phyloP scores from a whole-genome alignment of 2,113 vertebrate genomes.

The Dipodomys ordii region DNA sequence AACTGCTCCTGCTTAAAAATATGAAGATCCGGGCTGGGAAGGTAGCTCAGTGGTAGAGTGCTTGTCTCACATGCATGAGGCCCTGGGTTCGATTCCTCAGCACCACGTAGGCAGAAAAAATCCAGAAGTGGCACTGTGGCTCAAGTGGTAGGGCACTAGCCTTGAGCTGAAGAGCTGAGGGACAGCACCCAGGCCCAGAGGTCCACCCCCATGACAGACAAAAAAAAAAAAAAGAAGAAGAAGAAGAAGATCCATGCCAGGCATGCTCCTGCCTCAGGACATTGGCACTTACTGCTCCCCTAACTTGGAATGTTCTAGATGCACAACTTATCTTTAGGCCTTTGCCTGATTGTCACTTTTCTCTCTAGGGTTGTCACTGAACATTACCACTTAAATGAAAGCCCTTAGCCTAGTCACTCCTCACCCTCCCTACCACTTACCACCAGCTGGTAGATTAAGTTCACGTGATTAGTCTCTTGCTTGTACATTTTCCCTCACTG shows the following conservation, averaged over 20 bases:
- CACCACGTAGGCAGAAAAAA: too few relatives aligned
- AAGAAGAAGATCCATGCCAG: too few relatives aligned
- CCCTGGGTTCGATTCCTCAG: too few relatives aligned
- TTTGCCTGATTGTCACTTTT: not conserved
- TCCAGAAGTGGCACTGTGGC: too few relatives aligned
- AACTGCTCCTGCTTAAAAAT: not conserved
- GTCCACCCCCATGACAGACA: too few relatives aligned
- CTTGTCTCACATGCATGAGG: too few relatives aligned
- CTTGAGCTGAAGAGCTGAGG: too few relatives aligned
- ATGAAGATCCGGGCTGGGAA: not conserved
- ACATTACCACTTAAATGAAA: not conserved
- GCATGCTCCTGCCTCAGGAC: not conserved
- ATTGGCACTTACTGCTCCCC: not conserved
- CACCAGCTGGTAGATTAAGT: not conserved
- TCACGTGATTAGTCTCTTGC: not conserved
- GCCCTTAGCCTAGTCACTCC: not conserved
- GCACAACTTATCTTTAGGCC: accelerated
- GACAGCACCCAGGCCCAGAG: too few relatives aligned
- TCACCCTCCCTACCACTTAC: not conserved
- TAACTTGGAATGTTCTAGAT: not conserved
- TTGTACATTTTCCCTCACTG: not conserved
- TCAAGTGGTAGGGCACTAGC: too few relatives aligned
- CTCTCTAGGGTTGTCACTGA: not conserved
- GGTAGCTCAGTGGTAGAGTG: too few relatives aligned
- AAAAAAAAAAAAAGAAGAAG: too few relatives aligned